Conservation (phyloP, 2,888 invertebrate genomes). For the Tolmerus cingulatus region DNA sequence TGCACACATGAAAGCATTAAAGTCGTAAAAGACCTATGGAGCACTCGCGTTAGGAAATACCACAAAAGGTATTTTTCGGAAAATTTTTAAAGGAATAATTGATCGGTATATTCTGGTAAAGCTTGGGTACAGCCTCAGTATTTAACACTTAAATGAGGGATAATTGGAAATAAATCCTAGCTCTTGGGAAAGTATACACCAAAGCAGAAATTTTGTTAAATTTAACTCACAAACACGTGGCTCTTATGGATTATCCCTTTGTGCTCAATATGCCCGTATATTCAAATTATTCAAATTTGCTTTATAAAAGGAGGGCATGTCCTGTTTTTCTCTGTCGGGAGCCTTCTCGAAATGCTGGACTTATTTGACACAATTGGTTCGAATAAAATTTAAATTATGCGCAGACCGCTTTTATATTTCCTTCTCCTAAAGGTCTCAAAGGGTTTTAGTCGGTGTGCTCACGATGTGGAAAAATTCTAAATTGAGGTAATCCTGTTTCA, state of each 20-base stretch:
- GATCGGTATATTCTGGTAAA: not conserved
- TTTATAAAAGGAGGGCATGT: not conserved
- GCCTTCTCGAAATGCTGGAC: not conserved
- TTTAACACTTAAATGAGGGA: slow-evolving; percentile 29
- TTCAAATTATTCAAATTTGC: slow-evolving; percentile 15
- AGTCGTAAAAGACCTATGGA: not conserved
- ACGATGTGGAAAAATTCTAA: not conserved
- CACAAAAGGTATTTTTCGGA: not conserved
- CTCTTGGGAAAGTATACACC: not conserved
- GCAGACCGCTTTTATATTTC: not conserved
- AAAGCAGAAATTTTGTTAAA: not conserved
- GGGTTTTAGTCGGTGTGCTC: not conserved
- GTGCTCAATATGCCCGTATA: not conserved
- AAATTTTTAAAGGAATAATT: not conserved
- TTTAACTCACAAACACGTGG: not conserved
- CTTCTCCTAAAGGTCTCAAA: not conserved
- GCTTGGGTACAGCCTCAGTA: not conserved
- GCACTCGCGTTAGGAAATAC: not conserved
- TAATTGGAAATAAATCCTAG: slow-evolving; percentile 23
- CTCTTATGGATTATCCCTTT: slow-evolving; percentile 2
- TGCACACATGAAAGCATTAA: not conserved
- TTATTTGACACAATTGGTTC: slow-evolving; percentile 6
- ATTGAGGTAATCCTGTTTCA: not conserved
- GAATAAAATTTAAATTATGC: slow-evolving; percentile 1
- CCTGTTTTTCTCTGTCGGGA: not conserved